phyloP scores from a whole-genome alignment of 2,888 invertebrate genomes.

The Metellina segmentata region DNA sequence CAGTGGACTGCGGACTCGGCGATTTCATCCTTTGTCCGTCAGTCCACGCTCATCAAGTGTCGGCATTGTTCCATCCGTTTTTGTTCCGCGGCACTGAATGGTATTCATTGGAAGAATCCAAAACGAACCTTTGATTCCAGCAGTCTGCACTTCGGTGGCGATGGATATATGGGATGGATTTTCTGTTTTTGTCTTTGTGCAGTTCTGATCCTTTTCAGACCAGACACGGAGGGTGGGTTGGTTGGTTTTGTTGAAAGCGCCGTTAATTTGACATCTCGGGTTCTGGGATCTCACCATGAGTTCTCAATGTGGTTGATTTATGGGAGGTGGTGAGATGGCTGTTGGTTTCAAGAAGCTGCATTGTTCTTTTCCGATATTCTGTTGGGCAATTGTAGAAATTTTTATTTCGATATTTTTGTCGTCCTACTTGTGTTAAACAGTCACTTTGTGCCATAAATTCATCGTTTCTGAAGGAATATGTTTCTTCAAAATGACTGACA shows the following conservation, averaged over 20 bases:
- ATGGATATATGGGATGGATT: not conserved
- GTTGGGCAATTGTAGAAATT: too few relatives aligned
- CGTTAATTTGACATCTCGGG: too few relatives aligned
- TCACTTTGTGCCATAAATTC: too few relatives aligned
- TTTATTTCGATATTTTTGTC: too few relatives aligned
- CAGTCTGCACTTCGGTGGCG: not conserved
- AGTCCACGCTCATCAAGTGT: constrained; percentile 14
- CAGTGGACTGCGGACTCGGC: not conserved
- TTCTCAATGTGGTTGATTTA: too few relatives aligned
- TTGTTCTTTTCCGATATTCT: too few relatives aligned
- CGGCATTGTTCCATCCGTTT: constrained; percentile 25
- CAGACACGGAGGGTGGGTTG: not conserved
- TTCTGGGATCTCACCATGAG: too few relatives aligned
- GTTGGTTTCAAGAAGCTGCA: too few relatives aligned
- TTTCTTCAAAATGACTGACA: too few relatives aligned
- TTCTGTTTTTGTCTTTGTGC: not conserved
- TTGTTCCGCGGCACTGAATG: constrained; percentile 23
- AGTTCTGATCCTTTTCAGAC: not conserved
- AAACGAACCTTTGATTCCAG: not conserved
- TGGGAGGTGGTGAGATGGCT: too few relatives aligned
- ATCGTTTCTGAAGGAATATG: too few relatives aligned
- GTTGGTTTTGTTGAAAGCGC: not conserved
- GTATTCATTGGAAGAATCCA: not conserved
- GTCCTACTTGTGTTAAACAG: too few relatives aligned
- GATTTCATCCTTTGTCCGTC: constrained; percentile 34